phyloP scores from a whole-genome alignment of 1,140 invertebrate species.

The Drosophila subobscura region DNA sequence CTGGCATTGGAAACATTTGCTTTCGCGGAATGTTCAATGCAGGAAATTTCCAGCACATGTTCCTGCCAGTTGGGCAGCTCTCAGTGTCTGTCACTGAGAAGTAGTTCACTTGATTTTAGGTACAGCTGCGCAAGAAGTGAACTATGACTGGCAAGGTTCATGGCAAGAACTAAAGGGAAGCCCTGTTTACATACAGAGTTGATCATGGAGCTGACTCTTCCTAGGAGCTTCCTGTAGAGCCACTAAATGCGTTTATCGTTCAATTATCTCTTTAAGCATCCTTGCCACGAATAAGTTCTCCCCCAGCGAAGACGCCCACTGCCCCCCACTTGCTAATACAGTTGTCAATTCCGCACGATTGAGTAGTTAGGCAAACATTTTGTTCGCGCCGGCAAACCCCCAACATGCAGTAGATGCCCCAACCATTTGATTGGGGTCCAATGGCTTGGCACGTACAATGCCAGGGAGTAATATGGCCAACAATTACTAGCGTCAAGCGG shows the following conservation, averaged over 20 bases:
- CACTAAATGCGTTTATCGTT: too few species aligned
- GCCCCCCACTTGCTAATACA: slow-evolving; percentile 64
- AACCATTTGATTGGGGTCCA: slow-evolving; percentile 14
- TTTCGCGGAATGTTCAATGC: slow-evolving; percentile 37
- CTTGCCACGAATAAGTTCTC: too few species aligned
- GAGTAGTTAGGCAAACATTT: slow-evolving; percentile 72
- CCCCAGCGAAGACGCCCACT: slow-evolving; percentile 18
- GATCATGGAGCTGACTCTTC: too few species aligned
- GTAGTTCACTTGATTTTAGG: slow-evolving; percentile 12
- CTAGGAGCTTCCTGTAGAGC: too few species aligned
- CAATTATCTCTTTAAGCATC: too few species aligned
- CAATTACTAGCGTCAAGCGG: slow-evolving; percentile 50
- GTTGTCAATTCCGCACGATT: slow-evolving; percentile 77
- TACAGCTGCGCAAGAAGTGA: slow-evolving; percentile 20
- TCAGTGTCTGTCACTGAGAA: slow-evolving; percentile 1
- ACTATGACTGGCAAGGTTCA: too few species aligned
- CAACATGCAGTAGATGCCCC: too few species aligned
- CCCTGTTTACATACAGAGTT: too few species aligned
- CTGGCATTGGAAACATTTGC: slow-evolving; percentile 29
- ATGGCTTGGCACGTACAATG: slow-evolving; percentile 60
- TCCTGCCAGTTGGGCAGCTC: slow-evolving; percentile 9
- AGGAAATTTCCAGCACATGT: slow-evolving; percentile 42
- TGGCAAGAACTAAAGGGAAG: too few species aligned
- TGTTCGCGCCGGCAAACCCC: not conserved
- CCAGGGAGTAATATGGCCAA: slow-evolving; percentile 38